Conservation (phyloP, 2,797 vertebrate species). For the Phataginus tetradactyla region DNA sequence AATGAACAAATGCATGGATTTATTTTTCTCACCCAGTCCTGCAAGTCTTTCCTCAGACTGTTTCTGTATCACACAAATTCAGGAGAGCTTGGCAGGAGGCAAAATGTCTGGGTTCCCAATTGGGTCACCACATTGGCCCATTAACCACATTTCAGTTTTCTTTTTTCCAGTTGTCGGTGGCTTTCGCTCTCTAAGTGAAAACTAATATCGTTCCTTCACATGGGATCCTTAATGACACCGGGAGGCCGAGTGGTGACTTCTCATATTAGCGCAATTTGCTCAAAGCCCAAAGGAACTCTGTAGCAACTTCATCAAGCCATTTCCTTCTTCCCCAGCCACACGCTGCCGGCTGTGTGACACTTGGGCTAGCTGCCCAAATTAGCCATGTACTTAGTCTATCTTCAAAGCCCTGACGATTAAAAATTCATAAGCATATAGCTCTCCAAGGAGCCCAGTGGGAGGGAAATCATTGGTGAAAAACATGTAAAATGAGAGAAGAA, state of each 20-base stretch:
- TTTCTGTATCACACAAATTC: constrained; percentile 61
- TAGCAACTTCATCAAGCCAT: constrained; percentile 33
- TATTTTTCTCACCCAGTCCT: constrained; percentile 77
- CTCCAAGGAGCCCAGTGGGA: not conserved
- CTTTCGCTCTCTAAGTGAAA: constrained; percentile 67
- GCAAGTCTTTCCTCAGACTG: not conserved
- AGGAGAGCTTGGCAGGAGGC: constrained; percentile 57
- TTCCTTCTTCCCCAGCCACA: constrained; percentile 26
- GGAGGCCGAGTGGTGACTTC: constrained; percentile 58
- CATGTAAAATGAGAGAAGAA: not conserved
- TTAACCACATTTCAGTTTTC: constrained; percentile 66
- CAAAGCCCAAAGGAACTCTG: constrained; percentile 57
- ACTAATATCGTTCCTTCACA: constrained; percentile 65
- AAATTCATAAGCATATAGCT: constrained; percentile 18
- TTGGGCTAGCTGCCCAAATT: not conserved
- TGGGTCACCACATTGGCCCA: constrained; percentile 68
- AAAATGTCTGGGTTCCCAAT: constrained; percentile 59
- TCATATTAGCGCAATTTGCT: constrained; percentile 73
- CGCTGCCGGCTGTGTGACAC: not conserved
- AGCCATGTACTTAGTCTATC: not conserved
- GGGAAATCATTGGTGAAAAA: not conserved
- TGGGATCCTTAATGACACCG: constrained; percentile 62
- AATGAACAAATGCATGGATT: constrained; percentile 20
- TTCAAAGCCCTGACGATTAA: constrained; percentile 21
- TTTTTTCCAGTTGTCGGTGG: constrained; percentile 56